These are phyloP conservation scores for Catharus minimus DNA, from an alignment of 2,113 vertebrate species.

Conservation along the genomic window DNA sequence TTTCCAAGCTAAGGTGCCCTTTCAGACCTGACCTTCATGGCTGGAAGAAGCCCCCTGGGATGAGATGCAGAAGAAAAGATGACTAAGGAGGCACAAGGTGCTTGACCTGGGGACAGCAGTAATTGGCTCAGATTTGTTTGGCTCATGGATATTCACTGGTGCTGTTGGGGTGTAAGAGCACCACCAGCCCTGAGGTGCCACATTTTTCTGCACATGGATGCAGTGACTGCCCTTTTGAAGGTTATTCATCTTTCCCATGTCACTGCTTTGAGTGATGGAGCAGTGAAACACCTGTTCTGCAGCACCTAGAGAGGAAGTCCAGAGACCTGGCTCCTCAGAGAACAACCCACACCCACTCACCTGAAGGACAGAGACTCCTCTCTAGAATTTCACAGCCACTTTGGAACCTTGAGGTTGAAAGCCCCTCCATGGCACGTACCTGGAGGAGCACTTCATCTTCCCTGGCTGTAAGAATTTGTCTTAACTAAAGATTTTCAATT, in stretches of 20 bases:
- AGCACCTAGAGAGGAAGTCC: not conserved
- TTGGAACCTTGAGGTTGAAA: not conserved
- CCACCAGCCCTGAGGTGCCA: not conserved
- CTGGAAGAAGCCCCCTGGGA: not conserved
- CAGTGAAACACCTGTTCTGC: not conserved
- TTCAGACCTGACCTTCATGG: not conserved
- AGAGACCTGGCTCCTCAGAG: not conserved
- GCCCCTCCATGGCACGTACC: rapidly evolving
- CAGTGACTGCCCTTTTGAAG: not conserved
- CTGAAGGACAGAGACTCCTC: not conserved
- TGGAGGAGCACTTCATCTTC: not conserved
- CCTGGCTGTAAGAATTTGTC: slow-evolving; percentile 1
- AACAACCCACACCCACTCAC: not conserved
- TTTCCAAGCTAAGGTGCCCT: not conserved
- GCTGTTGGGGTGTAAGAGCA: not conserved
- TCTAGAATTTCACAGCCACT: not conserved
- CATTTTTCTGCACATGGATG: not conserved
- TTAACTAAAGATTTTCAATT: slow-evolving; percentile 20
- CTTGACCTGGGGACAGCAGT: not conserved
- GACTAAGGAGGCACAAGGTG: not conserved
- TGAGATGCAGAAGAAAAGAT: not conserved
- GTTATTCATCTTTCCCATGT: not conserved
- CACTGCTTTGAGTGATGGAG: not conserved
- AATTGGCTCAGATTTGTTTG: not conserved
- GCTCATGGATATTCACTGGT: rapidly evolving